Evolutionary conservation across 37 sponge, comb jelly and placozoan genomes (phyloP), one percentile per base, ranked within the genome.

Genomic region (Diacarnus erythraeanus): DNA sequence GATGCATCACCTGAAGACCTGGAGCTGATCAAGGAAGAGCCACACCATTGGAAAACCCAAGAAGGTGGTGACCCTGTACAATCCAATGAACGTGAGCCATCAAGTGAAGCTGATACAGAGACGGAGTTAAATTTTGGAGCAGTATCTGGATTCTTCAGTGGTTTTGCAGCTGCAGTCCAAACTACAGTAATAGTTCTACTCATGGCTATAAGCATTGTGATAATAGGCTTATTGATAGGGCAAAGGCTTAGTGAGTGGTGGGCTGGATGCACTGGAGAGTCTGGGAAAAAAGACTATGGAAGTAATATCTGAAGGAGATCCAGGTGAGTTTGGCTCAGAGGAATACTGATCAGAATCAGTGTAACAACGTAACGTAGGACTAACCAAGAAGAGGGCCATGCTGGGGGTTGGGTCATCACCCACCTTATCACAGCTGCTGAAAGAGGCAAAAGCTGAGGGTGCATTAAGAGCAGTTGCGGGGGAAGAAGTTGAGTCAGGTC

Each of bases 281-380:
- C 23, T 96, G 56, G 97, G 97, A 18, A 90, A 87, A 82, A 96
- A 96, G 79, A 96, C 97, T 18, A 91, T 93, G 83, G 87, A 88
- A 22, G 74, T 96, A 0, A 36, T 96, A 1, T 82, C 97, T 17
- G 97, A 96, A 57, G 92, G 92, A 67, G 97, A 96, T 63, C 91
- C 94, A 64, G 95, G 95, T 91, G 5, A 61, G 65, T 8, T 29
- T 60, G 22, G n/a, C 0, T 27, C 29, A 29, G n/a, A 10, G 51
- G 22, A 74, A 57, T 20, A 71, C 38, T 10, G 38, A 26, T 69
- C 5, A 9, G 70, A 69, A 30, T 69, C 65, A 27, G 21, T 58
- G 23, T 72, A 3, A 23, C 17, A 21, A n/a, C n/a, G n/a, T n/a
- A 3, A 2, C 34, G 27, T 26, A 91, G 90, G 90, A 25, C 41